These are phyloP conservation scores for Oxytorus armatus DNA, from an alignment of 2,888 invertebrate species.

Conservation along the genomic window DNA sequence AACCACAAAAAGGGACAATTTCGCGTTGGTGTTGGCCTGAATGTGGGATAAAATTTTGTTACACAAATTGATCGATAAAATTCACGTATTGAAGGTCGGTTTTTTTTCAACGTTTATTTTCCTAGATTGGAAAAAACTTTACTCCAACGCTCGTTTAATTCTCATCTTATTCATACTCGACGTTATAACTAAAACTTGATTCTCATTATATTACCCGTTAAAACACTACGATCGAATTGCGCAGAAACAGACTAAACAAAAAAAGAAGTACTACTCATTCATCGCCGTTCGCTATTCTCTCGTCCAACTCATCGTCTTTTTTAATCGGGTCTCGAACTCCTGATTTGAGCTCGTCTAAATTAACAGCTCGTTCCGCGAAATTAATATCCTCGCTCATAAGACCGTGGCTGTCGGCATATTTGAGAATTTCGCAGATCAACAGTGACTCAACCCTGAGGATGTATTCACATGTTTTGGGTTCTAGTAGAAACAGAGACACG, in stretches of 20 bases:
- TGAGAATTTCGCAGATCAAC: constrained; percentile 93
- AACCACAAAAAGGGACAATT: constrained; percentile 88
- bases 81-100: neutral
- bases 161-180: too few relatives aligned
- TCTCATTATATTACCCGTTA: neutral
- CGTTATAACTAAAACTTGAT: too few relatives aligned
- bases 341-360: constrained; percentile 68
- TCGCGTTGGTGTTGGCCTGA: constrained; percentile 88
- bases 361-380: constrained; percentile 77
- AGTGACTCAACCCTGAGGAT: constrained; percentile 97
- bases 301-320: constrained; percentile 74
- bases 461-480: constrained; percentile 97
- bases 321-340: too few relatives aligned
- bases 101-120: constrained; percentile 36
- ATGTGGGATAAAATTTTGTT: constrained; percentile 81
- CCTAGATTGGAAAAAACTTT: constrained; percentile 2
- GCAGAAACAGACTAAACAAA: neutral
- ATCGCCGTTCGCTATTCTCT: constrained; percentile 80
- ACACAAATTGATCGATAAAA: neutral
- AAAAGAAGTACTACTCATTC: constrained; percentile 71
- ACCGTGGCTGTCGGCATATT: constrained; percentile 93
- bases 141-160: constrained; percentile 8
- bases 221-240: neutral
- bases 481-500: constrained; percentile 94
- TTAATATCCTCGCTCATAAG: constrained; percentile 85